Percentiles rank a stretch among this genome's conserved stretches.
Evolutionary conservation across 2,113 vertebrate genomes (phyloP).

Genomic region (Myrmophylax atrothorax): DNA sequence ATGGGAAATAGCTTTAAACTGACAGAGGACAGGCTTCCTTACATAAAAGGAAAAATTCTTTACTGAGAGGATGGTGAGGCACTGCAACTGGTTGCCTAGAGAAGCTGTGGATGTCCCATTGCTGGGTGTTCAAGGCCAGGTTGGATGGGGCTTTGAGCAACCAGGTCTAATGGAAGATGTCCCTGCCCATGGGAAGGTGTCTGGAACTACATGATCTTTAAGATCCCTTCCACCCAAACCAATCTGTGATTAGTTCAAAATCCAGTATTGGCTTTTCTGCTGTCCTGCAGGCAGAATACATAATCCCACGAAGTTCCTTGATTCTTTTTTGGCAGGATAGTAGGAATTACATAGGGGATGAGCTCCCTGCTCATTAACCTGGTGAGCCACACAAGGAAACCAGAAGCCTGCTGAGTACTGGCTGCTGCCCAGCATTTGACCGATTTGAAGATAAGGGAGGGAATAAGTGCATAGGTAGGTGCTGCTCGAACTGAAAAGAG

Average conservation of each 20-base stretch:
- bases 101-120: not conserved
- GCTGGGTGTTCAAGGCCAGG: not conserved
- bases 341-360: not conserved
- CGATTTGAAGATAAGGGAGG: not conserved
- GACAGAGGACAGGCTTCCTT: not conserved
- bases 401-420: not conserved
- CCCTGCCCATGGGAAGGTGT: rapidly evolving
- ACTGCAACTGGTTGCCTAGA: not conserved
- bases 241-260: not conserved
- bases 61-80: not conserved
- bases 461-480: not conserved
- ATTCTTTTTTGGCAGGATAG: not conserved
- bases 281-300: not conserved
- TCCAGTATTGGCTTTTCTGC: not conserved
- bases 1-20: not conserved
- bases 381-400: not conserved
- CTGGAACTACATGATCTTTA: not conserved
- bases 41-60: not conserved
- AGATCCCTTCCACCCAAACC: not conserved
- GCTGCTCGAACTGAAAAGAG: not conserved
- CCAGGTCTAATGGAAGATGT: not conserved
- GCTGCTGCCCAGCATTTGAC: not conserved
- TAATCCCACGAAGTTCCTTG: not conserved
- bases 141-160: not conserved
- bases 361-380: not conserved